Base-by-base conservation (phyloP, 2,888 invertebrate genomes). In the Rhagonycha fulva region DNA sequence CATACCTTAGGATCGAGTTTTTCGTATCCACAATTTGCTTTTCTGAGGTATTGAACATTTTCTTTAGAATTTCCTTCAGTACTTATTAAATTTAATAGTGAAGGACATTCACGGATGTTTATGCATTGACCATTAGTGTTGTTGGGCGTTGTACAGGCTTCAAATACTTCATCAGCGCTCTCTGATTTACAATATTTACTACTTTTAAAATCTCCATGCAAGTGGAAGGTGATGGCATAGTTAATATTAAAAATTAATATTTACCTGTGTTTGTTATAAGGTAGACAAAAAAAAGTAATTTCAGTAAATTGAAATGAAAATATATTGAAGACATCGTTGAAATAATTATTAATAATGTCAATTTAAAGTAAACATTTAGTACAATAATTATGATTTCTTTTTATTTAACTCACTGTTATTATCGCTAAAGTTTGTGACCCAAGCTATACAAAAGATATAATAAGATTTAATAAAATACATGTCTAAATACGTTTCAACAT, bases 1-100 rank as follows among this genome's bases (percentile, higher is more conserved):
- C 90, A 90, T 66, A 94, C 94, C 86, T 90, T 89, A 1, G 94
- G 93, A 5, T 89, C 82, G 71, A 83, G 83, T 0, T 90, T 90
- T 4, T 89, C 87, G 80, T 91, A 92, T 0, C 94, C 94, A 82
- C 95, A 95, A 79, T 93, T 92, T 9, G 94, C 91, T 67, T 88
- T 87, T 76, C 91, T 89, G 62, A 95, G 87, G 79, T 90, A 91
- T 12, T 86, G 83, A 0, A 89, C 87, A 30, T 89, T 86, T 7
- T 87, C 82, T 0, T 84, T 82, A 0, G 85, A 81, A 9, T 89
- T 85, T 3, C 88, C 88, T 2, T 88, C 85, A 1, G 83, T 79
- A 73, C 87, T 86, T 62, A 92, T 83, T 71, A 89, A 80, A 1
- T 82, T 76, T 24, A 89, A 79, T 0, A 92, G 80, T 0, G 82